Percentiles rank a stretch among this genome's conserved stretches.
These are phyloP conservation scores for Chrysaora quinquecirrha DNA, from an alignment of 30 jellyfish, hydroid and myxozoan species.

Conservation along the genomic window DNA sequence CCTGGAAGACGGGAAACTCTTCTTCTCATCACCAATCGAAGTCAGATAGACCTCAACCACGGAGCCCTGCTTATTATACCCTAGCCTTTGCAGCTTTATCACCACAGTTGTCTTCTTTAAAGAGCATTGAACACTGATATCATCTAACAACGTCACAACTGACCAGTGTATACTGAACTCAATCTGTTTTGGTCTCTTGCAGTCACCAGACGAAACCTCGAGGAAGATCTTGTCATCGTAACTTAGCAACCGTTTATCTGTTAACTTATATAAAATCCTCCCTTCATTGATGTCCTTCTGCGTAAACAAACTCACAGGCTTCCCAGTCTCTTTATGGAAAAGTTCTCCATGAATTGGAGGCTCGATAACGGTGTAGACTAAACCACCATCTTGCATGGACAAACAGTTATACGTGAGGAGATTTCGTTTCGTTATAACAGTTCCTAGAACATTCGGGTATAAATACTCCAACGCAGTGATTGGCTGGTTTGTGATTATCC, in stretches of 20 bases:
- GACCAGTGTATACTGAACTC: constrained; percentile 64
- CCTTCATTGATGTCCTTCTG: constrained; percentile 47
- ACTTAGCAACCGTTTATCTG: constrained; percentile 20
- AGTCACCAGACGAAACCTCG: constrained; percentile 40
- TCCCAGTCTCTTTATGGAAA: constrained; percentile 33
- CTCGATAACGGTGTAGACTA: constrained; percentile 47
- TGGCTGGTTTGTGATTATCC: constrained; percentile 28
- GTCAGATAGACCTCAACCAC: constrained; percentile 32
- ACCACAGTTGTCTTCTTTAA: constrained; percentile 8
- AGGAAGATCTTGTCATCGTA: constrained; percentile 35
- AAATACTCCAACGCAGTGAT: constrained; percentile 48
- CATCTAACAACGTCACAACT: constrained; percentile 23
- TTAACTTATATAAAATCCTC: constrained; percentile 27
- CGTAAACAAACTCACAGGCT: constrained; percentile 7
- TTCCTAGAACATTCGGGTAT: constrained; percentile 28
- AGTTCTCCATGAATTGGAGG: constrained; percentile 68
- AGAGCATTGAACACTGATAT: constrained; percentile 14
- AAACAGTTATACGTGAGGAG: constrained; percentile 44
- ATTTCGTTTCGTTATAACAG: constrained; percentile 25
- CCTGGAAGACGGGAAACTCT: constrained; percentile 27
- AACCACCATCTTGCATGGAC: constrained; percentile 16
- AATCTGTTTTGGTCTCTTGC: constrained; percentile 13
- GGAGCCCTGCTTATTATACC: constrained; percentile 56
- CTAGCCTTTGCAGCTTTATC: constrained; percentile 20
- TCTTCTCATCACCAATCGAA: constrained; percentile 23